These are phyloP conservation scores for Melanotaenia duboulayi DNA, from an alignment of 2,113 vertebrate species.

Conservation along the genomic window DNA sequence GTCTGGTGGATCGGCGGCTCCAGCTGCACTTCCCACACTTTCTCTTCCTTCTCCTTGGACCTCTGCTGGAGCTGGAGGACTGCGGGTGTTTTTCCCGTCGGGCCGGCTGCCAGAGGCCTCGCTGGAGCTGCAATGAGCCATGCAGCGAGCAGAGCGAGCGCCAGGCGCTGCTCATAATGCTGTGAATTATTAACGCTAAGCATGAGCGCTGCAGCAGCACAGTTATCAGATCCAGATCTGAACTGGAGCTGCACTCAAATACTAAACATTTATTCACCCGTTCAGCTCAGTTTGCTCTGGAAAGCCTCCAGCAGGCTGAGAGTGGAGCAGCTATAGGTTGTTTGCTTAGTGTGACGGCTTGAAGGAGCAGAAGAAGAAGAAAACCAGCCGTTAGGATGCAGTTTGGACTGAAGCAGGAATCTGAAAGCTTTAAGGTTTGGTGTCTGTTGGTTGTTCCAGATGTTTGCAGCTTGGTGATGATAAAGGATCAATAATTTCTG, in stretches of 20 bases:
- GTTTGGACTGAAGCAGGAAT: not conserved
- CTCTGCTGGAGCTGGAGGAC: not conserved
- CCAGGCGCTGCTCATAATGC: constrained; percentile 46
- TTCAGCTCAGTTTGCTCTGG: constrained; percentile 53
- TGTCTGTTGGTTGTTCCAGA: constrained; percentile 4
- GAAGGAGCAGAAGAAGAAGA: not conserved
- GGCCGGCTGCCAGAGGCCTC: constrained; percentile 49
- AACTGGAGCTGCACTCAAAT: constrained; percentile 48
- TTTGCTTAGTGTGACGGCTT: constrained; percentile 9
- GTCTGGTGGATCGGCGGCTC: constrained; percentile 25
- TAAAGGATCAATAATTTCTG: too few species aligned
- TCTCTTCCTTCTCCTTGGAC: constrained; percentile 3
- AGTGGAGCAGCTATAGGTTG: constrained; percentile 3
- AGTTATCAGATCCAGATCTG: constrained; percentile 57
- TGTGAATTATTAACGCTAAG: constrained; percentile 62
- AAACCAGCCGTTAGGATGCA: not conserved
- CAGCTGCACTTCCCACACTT: constrained; percentile 58
- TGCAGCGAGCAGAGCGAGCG: constrained; percentile 26
- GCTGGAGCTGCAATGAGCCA: constrained; percentile 50
- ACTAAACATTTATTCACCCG: constrained; percentile 58
- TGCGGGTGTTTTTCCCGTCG: constrained; percentile 34
- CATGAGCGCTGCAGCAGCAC: constrained; percentile 13
- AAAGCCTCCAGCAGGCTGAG: constrained; percentile 14
- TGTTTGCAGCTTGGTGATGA: not conserved
- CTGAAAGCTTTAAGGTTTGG: not conserved